Evolutionary conservation across 1,140 invertebrate species (phyloP).

Genomic region (Battus philenor): DNA sequence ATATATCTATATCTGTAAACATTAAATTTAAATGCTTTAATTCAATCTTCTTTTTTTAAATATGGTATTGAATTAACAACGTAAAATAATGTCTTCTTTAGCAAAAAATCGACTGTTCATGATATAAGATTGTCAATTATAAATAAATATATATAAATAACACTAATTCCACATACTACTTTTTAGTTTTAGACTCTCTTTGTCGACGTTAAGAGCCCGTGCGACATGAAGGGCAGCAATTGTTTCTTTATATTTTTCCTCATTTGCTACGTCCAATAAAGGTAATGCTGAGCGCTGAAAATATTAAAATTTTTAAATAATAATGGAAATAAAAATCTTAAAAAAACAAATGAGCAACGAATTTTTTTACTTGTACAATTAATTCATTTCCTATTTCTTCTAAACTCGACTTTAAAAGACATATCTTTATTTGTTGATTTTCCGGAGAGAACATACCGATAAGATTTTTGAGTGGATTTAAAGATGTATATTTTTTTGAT

Average conservation of each 20-base stretch:
- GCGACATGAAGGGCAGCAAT: conserved; percentile 33
- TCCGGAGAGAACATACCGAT: conserved; percentile 42
- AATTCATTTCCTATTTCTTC: conserved; percentile 55
- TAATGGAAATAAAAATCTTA: no score
- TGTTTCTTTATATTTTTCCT: conserved; percentile 41
- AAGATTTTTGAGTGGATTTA: no score
- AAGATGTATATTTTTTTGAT: no score
- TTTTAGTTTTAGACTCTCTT: conserved; percentile 43
- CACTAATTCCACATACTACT: conserved; percentile 27
- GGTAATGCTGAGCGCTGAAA: conserved; percentile 42
- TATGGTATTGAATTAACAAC: no score
- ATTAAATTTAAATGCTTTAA: background rate
- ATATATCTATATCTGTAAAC: no score
- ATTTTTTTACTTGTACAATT: conserved; percentile 36
- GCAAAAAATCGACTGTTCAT: no score
- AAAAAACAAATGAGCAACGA: background rate
- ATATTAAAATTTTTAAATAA: background rate
- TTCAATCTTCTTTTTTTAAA: background rate
- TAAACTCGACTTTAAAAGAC: conserved; percentile 47
- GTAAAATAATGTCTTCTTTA: no score
- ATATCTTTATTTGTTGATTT: conserved; percentile 58
- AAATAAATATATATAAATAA: no score
- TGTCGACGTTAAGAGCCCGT: conserved; percentile 39
- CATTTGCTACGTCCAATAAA: conserved; percentile 45
- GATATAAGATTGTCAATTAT: no score